Evolutionary conservation across 1,140 invertebrate species (phyloP).

Genomic region (Bombus picipes): DNA sequence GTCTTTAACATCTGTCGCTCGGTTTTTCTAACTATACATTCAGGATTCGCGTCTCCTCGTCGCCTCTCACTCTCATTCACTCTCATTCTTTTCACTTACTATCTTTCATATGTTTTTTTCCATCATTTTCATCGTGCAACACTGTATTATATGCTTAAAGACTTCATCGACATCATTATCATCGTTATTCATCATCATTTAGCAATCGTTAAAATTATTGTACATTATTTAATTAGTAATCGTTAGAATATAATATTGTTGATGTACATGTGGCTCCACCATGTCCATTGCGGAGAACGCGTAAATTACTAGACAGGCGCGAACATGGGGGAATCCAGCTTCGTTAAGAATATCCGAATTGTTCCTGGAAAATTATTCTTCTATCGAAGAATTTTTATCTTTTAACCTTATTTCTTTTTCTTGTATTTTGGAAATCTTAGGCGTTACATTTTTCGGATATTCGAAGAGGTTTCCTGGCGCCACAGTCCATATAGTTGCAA

Average conservation of each 20-base stretch:
- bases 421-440: background rate
- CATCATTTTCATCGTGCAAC: conserved; percentile 53
- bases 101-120: background rate
- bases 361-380: background rate
- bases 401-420: background rate
- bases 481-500: conserved; percentile 2
- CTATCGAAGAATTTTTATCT: background rate
- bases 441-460: background rate
- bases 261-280: conserved; percentile 68
- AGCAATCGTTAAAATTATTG: conserved; percentile 78
- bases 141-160: conserved; percentile 69
- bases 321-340: conserved; percentile 20
- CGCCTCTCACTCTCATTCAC: conserved; percentile 6
- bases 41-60: conserved; percentile 21
- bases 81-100: background rate
- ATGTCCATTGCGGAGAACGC: conserved; percentile 41
- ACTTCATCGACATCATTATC: conserved; percentile 51
- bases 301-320: conserved; percentile 42
- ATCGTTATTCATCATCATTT: conserved; percentile 52
- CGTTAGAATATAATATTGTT: conserved; percentile 78
- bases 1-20: background rate
- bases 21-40: background rate
- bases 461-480: background rate
- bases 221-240: conserved; percentile 78
- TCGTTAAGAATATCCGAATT: conserved; percentile 1